These are phyloP conservation scores for Florisuga fusca DNA, from an alignment of 2,797 vertebrate species.

Conservation along the genomic window DNA sequence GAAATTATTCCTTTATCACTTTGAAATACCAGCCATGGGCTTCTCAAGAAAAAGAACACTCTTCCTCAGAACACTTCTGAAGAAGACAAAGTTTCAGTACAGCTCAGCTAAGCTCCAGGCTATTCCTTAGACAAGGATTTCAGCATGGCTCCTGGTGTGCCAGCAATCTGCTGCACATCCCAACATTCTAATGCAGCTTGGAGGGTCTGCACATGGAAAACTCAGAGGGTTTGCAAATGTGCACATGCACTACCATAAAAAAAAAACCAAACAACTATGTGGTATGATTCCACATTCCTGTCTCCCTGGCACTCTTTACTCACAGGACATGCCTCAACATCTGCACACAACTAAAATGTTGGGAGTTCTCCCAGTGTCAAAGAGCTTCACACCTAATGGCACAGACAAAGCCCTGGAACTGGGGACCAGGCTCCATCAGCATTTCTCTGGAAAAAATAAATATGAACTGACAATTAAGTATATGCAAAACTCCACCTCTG, in stretches of 20 bases:
- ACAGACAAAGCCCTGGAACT: no score
- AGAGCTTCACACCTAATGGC: no score
- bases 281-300: background rate
- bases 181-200: background rate
- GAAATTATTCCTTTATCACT: background rate
- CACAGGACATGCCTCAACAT: background rate
- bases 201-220: background rate
- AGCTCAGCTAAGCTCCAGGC: background rate
- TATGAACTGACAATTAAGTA: background rate
- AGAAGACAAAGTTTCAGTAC: background rate
- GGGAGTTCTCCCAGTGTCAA: accelerated
- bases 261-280: background rate
- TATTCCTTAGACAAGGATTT: accelerated
- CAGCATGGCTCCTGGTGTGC: background rate
- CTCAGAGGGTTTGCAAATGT: background rate
- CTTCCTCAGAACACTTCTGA: background rate
- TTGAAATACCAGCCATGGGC: background rate
- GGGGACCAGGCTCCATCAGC: background rate
- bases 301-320: background rate
- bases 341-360: background rate
- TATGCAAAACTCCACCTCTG: background rate
- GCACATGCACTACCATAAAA: no score
- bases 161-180: background rate
- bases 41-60: background rate
- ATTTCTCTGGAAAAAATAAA: background rate